These are phyloP conservation scores for Limenitis camilla DNA, from an alignment of 2,888 invertebrate species.

Conservation along the genomic window DNA sequence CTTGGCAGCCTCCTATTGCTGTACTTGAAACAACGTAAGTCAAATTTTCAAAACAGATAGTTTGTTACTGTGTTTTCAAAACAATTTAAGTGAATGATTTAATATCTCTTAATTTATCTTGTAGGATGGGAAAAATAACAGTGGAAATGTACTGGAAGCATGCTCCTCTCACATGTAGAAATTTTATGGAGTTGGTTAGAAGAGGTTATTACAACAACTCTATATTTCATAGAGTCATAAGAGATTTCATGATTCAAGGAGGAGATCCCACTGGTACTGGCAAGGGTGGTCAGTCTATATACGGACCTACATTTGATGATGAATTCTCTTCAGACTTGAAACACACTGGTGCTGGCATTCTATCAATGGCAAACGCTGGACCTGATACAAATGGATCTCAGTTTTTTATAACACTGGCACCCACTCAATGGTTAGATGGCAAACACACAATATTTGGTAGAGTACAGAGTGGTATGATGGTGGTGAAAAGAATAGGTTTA, in stretches of 20 bases:
- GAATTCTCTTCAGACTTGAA: conserved; percentile 95
- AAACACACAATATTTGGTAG: conserved; percentile 98
- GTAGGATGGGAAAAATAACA: conserved; percentile 92
- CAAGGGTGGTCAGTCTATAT: conserved; percentile 96
- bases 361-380: conserved; percentile 99
- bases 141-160: conserved; percentile 99
- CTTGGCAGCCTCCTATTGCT: conserved; percentile 91
- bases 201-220: conserved; percentile 97
- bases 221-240: conserved; percentile 95
- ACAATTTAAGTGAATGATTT: background rate
- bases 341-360: conserved; percentile 92
- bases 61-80: background rate
- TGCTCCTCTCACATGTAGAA: conserved; percentile 96
- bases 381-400: conserved; percentile 98
- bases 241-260: conserved; percentile 95
- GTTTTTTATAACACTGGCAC: conserved; percentile 97
- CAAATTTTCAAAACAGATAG: background rate
- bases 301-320: conserved; percentile 95
- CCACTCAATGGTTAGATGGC: conserved; percentile 98
- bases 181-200: conserved; percentile 95
- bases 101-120: conserved; percentile 28
- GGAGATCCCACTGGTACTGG: conserved; percentile 99
- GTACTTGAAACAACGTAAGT: conserved; percentile 88
- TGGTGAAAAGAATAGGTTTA: conserved; percentile 92
- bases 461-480: conserved; percentile 89